phyloP scores from a whole-genome alignment of 2,113 vertebrate genomes.

The Rhagologus leucostigma region DNA sequence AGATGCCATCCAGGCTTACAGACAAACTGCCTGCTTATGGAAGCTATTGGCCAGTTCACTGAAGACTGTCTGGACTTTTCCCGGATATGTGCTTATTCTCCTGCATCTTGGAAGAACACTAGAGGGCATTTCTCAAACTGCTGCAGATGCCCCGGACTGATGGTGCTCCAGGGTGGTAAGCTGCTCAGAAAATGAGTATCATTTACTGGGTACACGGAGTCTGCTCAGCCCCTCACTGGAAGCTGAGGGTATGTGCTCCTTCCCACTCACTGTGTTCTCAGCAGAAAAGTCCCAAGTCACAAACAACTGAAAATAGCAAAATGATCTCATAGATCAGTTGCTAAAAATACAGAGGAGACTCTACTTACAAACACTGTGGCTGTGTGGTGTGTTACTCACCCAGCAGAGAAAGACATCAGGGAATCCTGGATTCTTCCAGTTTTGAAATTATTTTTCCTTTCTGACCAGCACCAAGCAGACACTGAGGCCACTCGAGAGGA shows the following conservation, averaged over 20 bases:
- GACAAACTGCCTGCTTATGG: background rate
- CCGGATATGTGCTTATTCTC: background rate
- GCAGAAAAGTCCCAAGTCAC: slow-evolving; percentile 40
- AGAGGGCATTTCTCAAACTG: background rate
- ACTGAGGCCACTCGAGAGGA: background rate
- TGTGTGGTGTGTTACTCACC: background rate
- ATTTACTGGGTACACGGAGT: background rate
- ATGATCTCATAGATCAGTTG: slow-evolving; percentile 64
- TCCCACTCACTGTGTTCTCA: slow-evolving; percentile 1
- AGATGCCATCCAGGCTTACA: background rate
- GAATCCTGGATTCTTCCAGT: background rate
- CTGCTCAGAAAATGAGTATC: background rate
- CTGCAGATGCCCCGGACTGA: background rate
- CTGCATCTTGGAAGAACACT: background rate
- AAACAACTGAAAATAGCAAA: slow-evolving; percentile 67
- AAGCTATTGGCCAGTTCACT: background rate
- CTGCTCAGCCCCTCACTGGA: background rate
- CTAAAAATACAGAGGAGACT: slow-evolving; percentile 60
- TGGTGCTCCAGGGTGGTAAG: background rate
- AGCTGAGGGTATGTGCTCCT: background rate
- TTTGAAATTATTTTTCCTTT: background rate
- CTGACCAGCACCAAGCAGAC: background rate
- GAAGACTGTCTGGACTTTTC: background rate
- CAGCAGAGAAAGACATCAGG: background rate
- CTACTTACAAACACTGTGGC: slow-evolving; percentile 18